A percentile compares a stretch with the other conserved stretches of the same genome.
Conservation (phyloP, 2,888 invertebrate genomes). For the Nemotelus pantherinus region DNA sequence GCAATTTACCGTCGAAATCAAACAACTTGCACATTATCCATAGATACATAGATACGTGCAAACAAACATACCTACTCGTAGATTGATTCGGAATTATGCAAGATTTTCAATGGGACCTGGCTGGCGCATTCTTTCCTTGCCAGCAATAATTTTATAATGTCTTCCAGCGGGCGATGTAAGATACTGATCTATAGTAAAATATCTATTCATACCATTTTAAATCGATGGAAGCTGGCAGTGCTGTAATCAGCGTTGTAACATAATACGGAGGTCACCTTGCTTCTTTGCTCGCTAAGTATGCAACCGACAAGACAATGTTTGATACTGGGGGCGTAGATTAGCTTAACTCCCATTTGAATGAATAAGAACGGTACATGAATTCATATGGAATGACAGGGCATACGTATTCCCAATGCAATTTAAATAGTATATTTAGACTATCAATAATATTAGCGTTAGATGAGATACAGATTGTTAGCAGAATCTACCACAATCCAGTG, state of each 20-base stretch:
- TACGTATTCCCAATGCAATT: no score
- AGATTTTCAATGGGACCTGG: slow-evolving; percentile 1
- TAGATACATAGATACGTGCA: not conserved
- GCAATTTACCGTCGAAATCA: not conserved
- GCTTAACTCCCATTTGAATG: not conserved
- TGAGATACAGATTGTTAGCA: no score
- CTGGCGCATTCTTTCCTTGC: not conserved
- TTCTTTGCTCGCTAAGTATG: not conserved
- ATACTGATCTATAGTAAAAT: not conserved
- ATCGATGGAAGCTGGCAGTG: not conserved
- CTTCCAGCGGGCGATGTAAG: slow-evolving; percentile 4
- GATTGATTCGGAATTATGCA: not conserved
- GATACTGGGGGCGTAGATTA: not conserved
- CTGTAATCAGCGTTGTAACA: not conserved
- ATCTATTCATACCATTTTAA: not conserved
- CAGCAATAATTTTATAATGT: not conserved
- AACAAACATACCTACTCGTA: not conserved
- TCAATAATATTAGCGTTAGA: no score
- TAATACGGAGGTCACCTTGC: not conserved
- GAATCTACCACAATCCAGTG: no score
- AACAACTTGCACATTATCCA: not conserved
- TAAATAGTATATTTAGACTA: no score
- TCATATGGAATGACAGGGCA: no score
- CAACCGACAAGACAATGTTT: not conserved
- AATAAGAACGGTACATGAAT: not conserved